Conservation (phyloP, 1,140 invertebrate species). For the Zaprionus vittiger region DNA sequence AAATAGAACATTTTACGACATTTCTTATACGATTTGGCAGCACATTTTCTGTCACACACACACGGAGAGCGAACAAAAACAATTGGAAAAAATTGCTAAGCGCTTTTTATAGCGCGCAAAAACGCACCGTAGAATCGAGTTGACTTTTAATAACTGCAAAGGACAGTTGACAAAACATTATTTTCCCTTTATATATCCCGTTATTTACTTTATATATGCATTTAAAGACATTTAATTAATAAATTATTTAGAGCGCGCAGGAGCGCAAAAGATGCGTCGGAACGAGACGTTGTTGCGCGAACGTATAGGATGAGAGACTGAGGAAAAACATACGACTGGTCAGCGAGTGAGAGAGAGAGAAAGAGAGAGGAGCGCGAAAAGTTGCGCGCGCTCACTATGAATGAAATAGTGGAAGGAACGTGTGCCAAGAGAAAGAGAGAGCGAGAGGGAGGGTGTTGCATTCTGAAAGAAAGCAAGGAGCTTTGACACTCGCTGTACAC, state of each 20-base stretch:
- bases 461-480: constrained; percentile 5
- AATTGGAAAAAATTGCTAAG: constrained; percentile 30
- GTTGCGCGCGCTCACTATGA: constrained; percentile 33
- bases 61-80: constrained; percentile 40
- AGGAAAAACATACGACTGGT: constrained; percentile 50
- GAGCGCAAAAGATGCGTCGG: constrained; percentile 49
- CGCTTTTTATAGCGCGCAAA: constrained; percentile 54
- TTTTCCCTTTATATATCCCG: constrained; percentile 30
- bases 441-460: constrained; percentile 16
- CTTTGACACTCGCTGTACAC: background rate
- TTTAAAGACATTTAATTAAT: constrained; percentile 24
- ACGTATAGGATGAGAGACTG: constrained; percentile 71
- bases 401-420: constrained; percentile 54
- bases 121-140: constrained; percentile 36
- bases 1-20: constrained; percentile 78
- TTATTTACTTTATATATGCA: background rate
- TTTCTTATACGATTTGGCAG: constrained; percentile 48
- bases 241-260: constrained; percentile 46
- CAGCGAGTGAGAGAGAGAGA: background rate
- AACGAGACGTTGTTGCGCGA: constrained; percentile 69
- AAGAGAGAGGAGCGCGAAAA: constrained; percentile 7
- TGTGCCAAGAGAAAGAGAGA: constrained; percentile 21
- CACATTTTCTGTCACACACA: constrained; percentile 72
- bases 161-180: constrained; percentile 40
- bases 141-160: constrained; percentile 27